Base-by-base conservation (phyloP, 2,797 vertebrate genomes). In the Sebastes hubbsi region DNA sequence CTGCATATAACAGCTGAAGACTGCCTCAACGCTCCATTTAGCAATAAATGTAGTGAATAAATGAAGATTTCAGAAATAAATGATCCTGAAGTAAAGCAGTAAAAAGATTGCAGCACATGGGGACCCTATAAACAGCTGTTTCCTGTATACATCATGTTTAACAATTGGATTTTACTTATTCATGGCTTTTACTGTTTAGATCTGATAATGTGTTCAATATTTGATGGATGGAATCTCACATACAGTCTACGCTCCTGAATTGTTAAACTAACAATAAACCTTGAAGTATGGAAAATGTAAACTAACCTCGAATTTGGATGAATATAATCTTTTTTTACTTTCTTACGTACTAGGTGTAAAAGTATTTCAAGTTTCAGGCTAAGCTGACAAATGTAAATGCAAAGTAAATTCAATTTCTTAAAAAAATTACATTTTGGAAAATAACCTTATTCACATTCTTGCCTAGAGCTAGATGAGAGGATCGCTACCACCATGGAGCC, bases 151-250 rank as follows among this genome's bases (percentile, higher is more conserved):
- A 58, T 11, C 12, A 64, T 70, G 36, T 66, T 54, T 34, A 79
- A 75, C 55, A 32, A 3, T 2, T 52, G 69, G 56, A 38, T 71
- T 79, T 88, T n/a, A 82, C 46, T 52, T 78, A 81, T 85, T 78
- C 1, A 82, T 72, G 56, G 20, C 16, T 36, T 78, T 77, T 56
- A 29, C 18, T 75, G 8, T 54, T 73, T 60, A 60, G 66, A 74
- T 85, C 59, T 36, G 8, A 80, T 79, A 8, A 64, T 65, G 11
- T 69, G 22, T 32, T 81, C 18, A 89, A 85, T 82, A 79, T 85
- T 89, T 84, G 30, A 88, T 86, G 55, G 46, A 65, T n/a, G 29
- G 10, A 61, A 46, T 58, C 25, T 49, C 29, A 46, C 29, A 76
- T 11, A 52, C 8, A 61, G n/a, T 55, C 27, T 8, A 1, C 16